A percentile compares a stretch with the other conserved stretches of the same genome.
phyloP scores from a whole-genome alignment of 2,797 vertebrate species.

The Anomalospiza imberbis region DNA sequence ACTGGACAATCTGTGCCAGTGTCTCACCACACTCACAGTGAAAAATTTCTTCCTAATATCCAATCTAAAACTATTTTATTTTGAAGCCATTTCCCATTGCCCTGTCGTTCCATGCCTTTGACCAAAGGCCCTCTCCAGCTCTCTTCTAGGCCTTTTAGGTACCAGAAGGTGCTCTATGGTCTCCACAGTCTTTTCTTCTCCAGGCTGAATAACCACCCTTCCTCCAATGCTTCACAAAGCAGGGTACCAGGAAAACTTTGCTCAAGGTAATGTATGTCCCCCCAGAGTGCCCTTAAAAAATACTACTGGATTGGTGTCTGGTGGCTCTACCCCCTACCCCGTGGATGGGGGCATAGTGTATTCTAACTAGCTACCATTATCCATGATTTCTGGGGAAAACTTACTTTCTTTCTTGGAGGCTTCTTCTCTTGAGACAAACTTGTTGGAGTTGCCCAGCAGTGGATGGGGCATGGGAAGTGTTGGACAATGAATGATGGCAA shows the following conservation, averaged over 20 bases:
- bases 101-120: neutral
- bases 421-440: neutral
- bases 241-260: neutral
- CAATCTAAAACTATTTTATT: neutral
- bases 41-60: neutral
- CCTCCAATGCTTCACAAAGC: neutral
- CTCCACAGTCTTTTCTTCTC: neutral
- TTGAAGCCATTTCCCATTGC: neutral
- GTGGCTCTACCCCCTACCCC: neutral
- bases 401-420: neutral
- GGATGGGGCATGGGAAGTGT: neutral
- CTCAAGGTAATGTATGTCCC: accelerated
- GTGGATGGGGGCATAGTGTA: neutral
- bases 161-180: neutral
- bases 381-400: neutral
- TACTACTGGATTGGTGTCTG: neutral
- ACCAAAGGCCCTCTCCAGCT: neutral
- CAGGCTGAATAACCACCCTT: neutral
- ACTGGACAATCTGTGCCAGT: neutral
- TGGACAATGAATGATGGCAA: neutral
- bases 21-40: neutral
- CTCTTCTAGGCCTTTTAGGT: neutral
- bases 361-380: neutral
- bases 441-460: neutral
- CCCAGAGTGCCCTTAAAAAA: neutral